phyloP scores from a whole-genome alignment of 2,888 invertebrate species.

The Heliothis peltigera region DNA sequence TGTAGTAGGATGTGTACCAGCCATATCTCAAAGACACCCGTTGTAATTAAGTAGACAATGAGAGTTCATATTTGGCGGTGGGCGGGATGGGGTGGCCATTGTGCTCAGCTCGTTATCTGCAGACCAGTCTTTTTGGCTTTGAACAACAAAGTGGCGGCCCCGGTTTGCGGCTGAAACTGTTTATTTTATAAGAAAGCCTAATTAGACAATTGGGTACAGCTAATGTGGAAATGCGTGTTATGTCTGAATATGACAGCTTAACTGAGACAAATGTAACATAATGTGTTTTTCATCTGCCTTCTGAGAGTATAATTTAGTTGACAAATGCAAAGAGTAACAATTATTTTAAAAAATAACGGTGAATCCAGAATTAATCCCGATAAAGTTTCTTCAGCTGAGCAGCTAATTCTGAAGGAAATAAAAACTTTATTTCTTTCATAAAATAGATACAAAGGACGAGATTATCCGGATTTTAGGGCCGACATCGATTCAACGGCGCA shows the following conservation, averaged over 20 bases:
- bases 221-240: conserved; percentile 15
- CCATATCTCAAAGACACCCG: conserved; percentile 86
- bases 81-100: conserved; percentile 77
- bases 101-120: conserved; percentile 83
- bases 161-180: conserved; percentile 69
- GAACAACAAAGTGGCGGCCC: conserved; percentile 77
- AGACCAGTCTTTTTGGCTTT: conserved; percentile 85
- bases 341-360: conserved; percentile 49
- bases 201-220: conserved; percentile 41
- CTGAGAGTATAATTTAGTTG: background rate
- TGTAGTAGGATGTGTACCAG: conserved; percentile 79
- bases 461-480: conserved; percentile 85
- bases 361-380: conserved; percentile 45
- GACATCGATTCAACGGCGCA: conserved; percentile 83
- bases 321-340: conserved; percentile 32
- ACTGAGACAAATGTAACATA: background rate
- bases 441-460: conserved; percentile 84
- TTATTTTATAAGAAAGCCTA: conserved; percentile 65
- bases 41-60: conserved; percentile 89
- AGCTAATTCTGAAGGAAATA: conserved; percentile 80
- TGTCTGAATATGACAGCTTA: conserved; percentile 8
- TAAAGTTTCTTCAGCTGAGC: conserved; percentile 67
- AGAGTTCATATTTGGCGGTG: conserved; percentile 85
- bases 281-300: background rate
- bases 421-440: conserved; percentile 86